Base-by-base conservation (phyloP, 23 tunicate genomes). In the Ciona savignyi region DNA sequence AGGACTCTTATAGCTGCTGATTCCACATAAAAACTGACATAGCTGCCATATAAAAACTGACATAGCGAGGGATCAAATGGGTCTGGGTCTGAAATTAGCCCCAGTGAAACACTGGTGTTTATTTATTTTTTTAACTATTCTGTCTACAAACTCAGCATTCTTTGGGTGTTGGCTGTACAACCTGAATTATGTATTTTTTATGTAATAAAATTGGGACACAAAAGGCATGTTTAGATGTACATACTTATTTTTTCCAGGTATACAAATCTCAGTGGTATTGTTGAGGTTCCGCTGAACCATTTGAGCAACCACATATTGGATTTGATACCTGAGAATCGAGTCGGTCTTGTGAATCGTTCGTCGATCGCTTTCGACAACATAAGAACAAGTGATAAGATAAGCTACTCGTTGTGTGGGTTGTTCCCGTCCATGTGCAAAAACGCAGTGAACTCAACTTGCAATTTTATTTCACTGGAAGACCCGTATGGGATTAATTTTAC, bases 331-430 rank as follows among this genome's bases (percentile, higher is more conserved):
- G 4, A 32, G 29, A 30, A 34, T 33, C 51, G 73, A 34, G 22
- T 69, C 42, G 73, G 49, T 1, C 26, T 69, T 30, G 73, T 69
- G 1, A 69, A 69, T 51, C 33, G 73, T 27, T 69, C 73, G 51
- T 29, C 73, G 49, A 33, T 35, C 1, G 9, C 1, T 28, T 51
- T 19, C 9, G 51, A 69, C 1, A 23, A 30, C 1, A 23, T 26
- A n/a, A 32, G 25, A 29, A 69, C 33, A 69, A 69, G 51, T n/a
- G 33, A 69, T 9, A 32, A 23, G 1, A 1, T 33, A 4, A 51
- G 51, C 2, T 69, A 69, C 22, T 32, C 73, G 2, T 35, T 69
- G 25, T 69, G 73, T n/a, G 73, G 51, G 2, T 3, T 69, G 24
- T n/a, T 31, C 1, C 73, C 73, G 1, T 23, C 24, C 51, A 15